These are phyloP conservation scores for Cryptoprocta ferox DNA, from an alignment of 2,797 vertebrate species.

Conservation along the genomic window DNA sequence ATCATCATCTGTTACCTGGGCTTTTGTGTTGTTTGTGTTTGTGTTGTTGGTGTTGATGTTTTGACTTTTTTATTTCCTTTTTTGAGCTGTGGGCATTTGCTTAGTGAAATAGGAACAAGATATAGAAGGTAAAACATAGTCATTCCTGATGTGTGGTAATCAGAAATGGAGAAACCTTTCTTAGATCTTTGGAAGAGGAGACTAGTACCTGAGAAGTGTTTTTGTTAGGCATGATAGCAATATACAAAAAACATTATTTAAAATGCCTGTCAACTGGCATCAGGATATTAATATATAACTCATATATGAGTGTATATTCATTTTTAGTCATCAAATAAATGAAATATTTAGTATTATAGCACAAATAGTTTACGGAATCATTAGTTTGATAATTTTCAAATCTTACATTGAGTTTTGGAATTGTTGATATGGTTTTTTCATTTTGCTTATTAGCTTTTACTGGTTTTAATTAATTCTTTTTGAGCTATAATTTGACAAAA, in stretches of 20 bases:
- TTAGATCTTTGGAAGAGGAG: background rate
- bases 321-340: constrained; percentile 26
- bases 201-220: background rate
- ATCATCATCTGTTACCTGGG: background rate
- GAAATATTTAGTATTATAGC: background rate
- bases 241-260: background rate
- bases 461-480: constrained; percentile 41
- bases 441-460: constrained; percentile 4
- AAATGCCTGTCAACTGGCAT: background rate
- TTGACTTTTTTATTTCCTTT: background rate
- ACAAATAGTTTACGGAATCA: background rate
- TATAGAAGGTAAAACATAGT: background rate
- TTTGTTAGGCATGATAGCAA: background rate
- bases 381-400: background rate
- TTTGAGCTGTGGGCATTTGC: background rate
- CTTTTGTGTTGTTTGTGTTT: background rate
- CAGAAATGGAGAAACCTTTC: background rate
- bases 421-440: background rate
- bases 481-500: background rate
- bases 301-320: background rate
- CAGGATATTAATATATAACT: background rate
- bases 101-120: background rate
- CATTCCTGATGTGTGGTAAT: background rate
- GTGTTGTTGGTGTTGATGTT: background rate
- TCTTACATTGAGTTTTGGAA: constrained; percentile 20